phyloP scores from a whole-genome alignment of 2,797 vertebrate species.

The Ctenopoma multispine region DNA sequence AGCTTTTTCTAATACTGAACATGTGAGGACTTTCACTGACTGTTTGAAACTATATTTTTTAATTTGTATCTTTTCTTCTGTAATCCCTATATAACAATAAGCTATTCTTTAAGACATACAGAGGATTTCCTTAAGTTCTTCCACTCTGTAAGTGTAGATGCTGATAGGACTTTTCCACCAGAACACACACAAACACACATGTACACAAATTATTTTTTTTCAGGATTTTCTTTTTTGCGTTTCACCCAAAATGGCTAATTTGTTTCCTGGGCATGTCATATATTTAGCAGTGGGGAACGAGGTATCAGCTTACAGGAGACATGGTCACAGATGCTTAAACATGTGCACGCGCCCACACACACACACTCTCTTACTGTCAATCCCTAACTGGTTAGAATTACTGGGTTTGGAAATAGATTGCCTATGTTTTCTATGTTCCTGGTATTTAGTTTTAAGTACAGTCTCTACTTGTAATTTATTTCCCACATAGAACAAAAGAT shows the following conservation, averaged over 20 bases:
- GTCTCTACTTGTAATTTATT: slow-evolving; percentile 59
- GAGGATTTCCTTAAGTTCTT: neutral
- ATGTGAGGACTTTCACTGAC: neutral
- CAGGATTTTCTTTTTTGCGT: slow-evolving; percentile 22
- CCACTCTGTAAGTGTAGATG: too few species aligned
- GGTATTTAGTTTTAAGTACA: slow-evolving; percentile 64
- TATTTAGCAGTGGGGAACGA: slow-evolving; percentile 47
- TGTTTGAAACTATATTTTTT: neutral
- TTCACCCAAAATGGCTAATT: slow-evolving; percentile 57
- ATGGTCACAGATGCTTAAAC: slow-evolving; percentile 59
- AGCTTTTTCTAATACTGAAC: neutral
- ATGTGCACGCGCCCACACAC: slow-evolving; percentile 12
- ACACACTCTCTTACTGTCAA: slow-evolving; percentile 43
- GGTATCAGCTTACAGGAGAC: slow-evolving; percentile 68
- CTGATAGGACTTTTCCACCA: neutral
- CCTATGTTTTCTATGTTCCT: slow-evolving; percentile 42
- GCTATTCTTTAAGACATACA: neutral
- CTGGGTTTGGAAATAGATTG: slow-evolving; percentile 64
- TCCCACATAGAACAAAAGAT: slow-evolving; percentile 68
- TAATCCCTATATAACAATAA: neutral
- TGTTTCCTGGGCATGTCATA: slow-evolving; percentile 69
- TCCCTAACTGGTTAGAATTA: slow-evolving; percentile 68
- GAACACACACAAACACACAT: neutral
- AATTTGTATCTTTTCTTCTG: neutral
- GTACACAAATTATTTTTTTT: too few species aligned